Evolutionary conservation across 1,140 invertebrate genomes (phyloP).

Genomic region (Drosophila mayri): DNA sequence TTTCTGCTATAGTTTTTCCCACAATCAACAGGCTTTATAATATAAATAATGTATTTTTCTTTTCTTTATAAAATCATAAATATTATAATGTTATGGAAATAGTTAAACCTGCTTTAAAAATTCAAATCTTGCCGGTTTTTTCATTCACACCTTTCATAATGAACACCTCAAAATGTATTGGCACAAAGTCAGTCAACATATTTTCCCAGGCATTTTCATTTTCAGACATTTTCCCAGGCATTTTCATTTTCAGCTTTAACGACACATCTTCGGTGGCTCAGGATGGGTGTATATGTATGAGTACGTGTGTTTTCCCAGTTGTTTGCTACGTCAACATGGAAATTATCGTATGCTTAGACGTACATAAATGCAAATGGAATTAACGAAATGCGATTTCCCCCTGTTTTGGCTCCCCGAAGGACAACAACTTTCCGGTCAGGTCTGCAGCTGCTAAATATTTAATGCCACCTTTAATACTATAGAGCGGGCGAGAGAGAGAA

Average conservation of each 20-base stretch:
- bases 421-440: constrained; percentile 24
- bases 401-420: not conserved
- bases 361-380: constrained; percentile 68
- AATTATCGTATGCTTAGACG: constrained; percentile 59
- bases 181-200: constrained; percentile 34
- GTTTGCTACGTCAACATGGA: constrained; percentile 44
- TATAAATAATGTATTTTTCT: not conserved
- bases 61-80: not conserved
- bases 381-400: constrained; percentile 53
- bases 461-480: constrained; percentile 54
- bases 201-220: constrained; percentile 11
- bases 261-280: constrained; percentile 5
- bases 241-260: constrained; percentile 15
- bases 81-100: not conserved
- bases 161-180: constrained; percentile 19
- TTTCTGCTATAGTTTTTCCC: not conserved
- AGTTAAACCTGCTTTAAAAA: not conserved
- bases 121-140: not conserved
- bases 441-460: constrained; percentile 52
- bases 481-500: not conserved
- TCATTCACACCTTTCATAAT: constrained; percentile 13
- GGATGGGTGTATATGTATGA: not conserved
- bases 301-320: constrained; percentile 23
- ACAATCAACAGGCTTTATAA: not conserved
- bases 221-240: constrained; percentile 11